Percentiles rank a stretch among this genome's conserved stretches.
Evolutionary conservation across 2,113 vertebrate genomes (phyloP).

Genomic region (Morone chrysops): DNA sequence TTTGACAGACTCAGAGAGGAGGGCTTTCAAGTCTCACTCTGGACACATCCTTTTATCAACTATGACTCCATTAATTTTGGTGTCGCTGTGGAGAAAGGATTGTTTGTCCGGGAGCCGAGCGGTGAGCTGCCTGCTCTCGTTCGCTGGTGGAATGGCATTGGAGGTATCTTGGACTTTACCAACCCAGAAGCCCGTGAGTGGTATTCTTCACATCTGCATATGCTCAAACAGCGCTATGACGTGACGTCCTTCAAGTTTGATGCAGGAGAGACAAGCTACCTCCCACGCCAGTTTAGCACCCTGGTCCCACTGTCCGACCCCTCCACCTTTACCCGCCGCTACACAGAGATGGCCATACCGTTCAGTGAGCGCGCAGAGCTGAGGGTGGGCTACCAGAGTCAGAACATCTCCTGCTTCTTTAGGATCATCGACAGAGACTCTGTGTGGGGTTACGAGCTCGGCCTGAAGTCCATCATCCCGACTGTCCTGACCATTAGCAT

Average conservation of each 20-base stretch:
- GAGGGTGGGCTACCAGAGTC: constrained; percentile 93
- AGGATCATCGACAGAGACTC: constrained; percentile 94
- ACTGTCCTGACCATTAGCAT: constrained; percentile 93
- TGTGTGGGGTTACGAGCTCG: constrained; percentile 92
- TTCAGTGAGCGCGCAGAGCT: constrained; percentile 91
- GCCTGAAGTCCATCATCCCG: constrained; percentile 94
- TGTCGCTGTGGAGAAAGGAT: constrained; percentile 85
- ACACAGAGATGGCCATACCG: constrained; percentile 92
- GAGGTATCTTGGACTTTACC: constrained; percentile 94
- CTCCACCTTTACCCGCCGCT: constrained; percentile 90
- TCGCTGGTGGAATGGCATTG: constrained; percentile 94
- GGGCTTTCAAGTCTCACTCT: constrained; percentile 88
- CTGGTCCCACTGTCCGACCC: constrained; percentile 87
- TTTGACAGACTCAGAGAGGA: constrained; percentile 84
- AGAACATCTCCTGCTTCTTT: constrained; percentile 95
- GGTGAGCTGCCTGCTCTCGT: constrained; percentile 89
- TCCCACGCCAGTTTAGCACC: constrained; percentile 92
- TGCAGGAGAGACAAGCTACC: constrained; percentile 93
- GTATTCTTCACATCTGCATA: constrained; percentile 88
- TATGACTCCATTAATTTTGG: constrained; percentile 90
- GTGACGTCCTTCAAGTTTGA: constrained; percentile 96
- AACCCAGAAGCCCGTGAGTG: constrained; percentile 90
- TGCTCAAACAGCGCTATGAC: constrained; percentile 86
- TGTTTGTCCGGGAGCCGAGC: constrained; percentile 87
- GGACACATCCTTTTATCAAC: constrained; percentile 92